Evolutionary conservation across 2,797 vertebrate species (phyloP), one percentile per base, ranked within the genome.

Genomic region (Glossophaga mutica): DNA sequence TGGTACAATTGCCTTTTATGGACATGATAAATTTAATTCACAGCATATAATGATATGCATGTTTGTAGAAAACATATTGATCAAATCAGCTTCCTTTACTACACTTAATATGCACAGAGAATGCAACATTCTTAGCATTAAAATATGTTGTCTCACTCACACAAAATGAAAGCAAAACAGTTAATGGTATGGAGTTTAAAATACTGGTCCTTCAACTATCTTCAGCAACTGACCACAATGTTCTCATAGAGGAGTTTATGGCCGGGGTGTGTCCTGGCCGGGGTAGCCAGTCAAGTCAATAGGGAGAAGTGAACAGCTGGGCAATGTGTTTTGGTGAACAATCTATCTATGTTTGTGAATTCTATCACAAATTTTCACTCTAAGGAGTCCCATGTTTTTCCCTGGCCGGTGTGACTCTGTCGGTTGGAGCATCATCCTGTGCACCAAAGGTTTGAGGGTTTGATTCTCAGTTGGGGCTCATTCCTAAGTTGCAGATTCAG

Each of bases 51-150:
- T 98, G 98, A 97, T 97, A 98, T 97, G 77, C 29, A 46, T 78
- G 73, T 98, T 97, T 98, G 96, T 98, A 95, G 97, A 98, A 98
- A 98, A 95, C 96, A 97, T 98, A 97, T 98, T 98, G 97, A 98
- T 98, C 98, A 98, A 98, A 98, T 97, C 97, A 97, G 92, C 94
- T 98, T 98, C 96, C 97, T 98, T 98, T 98, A 91, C 91, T 95
- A 97, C 96, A 97, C 97, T 98, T 98, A 97, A 98, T 98, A 97
- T 96, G 96, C 96, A 98, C 98, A 97, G 95, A 97, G 90, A 98
- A 95, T 97, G 97, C 96, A 98, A 96, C 95, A 98, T 98, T 97
- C 97, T 97, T 97, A 96, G 96, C 97, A 98, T 98, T 98, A 98
- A 96, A 96, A 85, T 97, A 97, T 96, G 97, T 97, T 97, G 97